phyloP scores from a whole-genome alignment of 2,888 invertebrate genomes.

The Mesorhabditis spiculigera region DNA sequence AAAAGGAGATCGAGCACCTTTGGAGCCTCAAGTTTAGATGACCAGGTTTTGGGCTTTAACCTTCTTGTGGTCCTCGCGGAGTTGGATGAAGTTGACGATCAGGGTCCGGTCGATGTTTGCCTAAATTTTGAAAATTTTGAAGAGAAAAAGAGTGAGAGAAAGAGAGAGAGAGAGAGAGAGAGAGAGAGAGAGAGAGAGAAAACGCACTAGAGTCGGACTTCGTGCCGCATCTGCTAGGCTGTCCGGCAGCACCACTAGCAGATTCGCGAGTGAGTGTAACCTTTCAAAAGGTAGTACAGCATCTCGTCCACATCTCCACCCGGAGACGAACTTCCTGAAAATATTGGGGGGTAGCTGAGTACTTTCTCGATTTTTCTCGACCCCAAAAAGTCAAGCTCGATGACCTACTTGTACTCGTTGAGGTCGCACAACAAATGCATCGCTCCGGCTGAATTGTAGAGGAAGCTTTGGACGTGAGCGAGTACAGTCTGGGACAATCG shows the following conservation, averaged over 20 bases:
- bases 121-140: conserved; percentile 8
- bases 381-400: background rate
- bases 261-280: conserved; percentile 88
- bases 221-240: conserved; percentile 92
- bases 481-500: background rate
- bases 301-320: conserved; percentile 19
- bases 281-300: conserved; percentile 65
- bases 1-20: background rate
- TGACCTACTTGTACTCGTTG: conserved; percentile 81
- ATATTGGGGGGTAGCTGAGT: background rate
- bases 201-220: conserved; percentile 80
- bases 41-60: background rate
- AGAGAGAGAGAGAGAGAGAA: conserved; percentile 79
- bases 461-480: conserved; percentile 17
- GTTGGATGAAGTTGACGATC: conserved; percentile 85
- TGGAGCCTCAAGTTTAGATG: background rate
- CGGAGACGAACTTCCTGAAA: conserved; percentile 19
- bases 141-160: too few relatives aligned
- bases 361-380: background rate
- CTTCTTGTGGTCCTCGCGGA: conserved; percentile 77
- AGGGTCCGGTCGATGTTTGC: conserved; percentile 73
- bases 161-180: conserved; percentile 70
- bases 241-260: conserved; percentile 88
- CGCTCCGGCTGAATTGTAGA: conserved; percentile 69
- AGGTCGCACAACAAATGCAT: conserved; percentile 97